Percentiles rank a stretch among this genome's conserved stretches.
These are phyloP conservation scores for Conger conger DNA, from an alignment of 2,113 vertebrate genomes.

Conservation along the genomic window DNA sequence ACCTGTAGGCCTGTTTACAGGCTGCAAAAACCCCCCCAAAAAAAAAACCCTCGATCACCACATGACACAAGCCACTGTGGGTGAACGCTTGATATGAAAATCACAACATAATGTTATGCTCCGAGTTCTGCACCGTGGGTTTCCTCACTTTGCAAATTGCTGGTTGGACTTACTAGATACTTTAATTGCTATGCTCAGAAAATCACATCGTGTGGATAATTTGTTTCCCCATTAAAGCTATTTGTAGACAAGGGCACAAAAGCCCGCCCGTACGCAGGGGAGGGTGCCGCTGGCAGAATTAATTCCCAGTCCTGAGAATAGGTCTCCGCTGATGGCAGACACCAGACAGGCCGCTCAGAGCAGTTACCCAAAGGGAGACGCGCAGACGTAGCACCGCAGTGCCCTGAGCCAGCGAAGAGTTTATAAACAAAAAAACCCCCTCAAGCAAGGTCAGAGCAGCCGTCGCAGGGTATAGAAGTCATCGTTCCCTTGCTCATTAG, in stretches of 20 bases:
- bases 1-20: too few species aligned
- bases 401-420: too few species aligned
- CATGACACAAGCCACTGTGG: too few species aligned
- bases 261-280: background rate
- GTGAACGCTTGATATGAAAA: too few species aligned
- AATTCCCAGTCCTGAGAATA: background rate
- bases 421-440: too few species aligned
- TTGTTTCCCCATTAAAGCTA: slow-evolving; percentile 11
- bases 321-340: background rate
- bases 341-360: background rate
- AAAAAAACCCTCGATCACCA: too few species aligned
- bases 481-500: too few species aligned
- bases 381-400: too few species aligned
- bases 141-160: background rate
- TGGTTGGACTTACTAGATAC: background rate
- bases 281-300: background rate
- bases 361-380: background rate
- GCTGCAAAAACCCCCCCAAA: too few species aligned
- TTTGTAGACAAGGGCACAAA: background rate
- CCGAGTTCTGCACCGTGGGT: background rate
- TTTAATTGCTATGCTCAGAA: background rate
- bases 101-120: too few species aligned
- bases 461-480: too few species aligned
- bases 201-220: slow-evolving; percentile 14
- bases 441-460: too few species aligned